Evolutionary conservation across 2,113 vertebrate genomes (phyloP).

Genomic region (Ramphastos sulfuratus): DNA sequence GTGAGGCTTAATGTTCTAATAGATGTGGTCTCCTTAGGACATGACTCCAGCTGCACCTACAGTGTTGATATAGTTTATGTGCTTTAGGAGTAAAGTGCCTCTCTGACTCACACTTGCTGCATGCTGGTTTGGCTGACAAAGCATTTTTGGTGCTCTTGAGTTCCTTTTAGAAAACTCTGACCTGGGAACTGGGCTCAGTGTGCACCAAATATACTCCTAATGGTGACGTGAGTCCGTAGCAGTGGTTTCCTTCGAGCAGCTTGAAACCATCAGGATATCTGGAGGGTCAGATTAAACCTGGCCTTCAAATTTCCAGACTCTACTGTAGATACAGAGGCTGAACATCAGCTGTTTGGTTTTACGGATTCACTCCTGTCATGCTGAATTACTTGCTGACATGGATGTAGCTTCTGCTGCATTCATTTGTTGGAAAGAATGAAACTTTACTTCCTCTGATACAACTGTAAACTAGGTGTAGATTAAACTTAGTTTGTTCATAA

Average conservation of each 20-base stretch:
- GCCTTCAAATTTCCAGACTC: neutral
- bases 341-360: neutral
- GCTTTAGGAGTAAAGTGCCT: neutral
- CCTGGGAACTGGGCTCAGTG: neutral
- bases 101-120: neutral
- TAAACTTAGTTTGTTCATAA: conserved; percentile 55
- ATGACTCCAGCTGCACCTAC: neutral
- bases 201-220: neutral
- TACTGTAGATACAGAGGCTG: neutral
- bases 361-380: neutral
- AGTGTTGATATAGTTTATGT: neutral
- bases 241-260: neutral
- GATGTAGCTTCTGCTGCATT: neutral
- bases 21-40: neutral
- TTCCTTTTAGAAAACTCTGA: neutral
- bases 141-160: neutral
- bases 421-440: conserved; percentile 7
- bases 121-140: neutral
- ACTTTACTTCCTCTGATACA: conserved; percentile 32
- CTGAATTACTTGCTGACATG: neutral
- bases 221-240: neutral
- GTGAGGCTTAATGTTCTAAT: neutral
- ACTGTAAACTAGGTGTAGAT: conserved; percentile 57
- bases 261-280: neutral
- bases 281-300: neutral